Base-by-base conservation (phyloP, 2,888 invertebrate genomes). In the Sarcophaga variegata region DNA sequence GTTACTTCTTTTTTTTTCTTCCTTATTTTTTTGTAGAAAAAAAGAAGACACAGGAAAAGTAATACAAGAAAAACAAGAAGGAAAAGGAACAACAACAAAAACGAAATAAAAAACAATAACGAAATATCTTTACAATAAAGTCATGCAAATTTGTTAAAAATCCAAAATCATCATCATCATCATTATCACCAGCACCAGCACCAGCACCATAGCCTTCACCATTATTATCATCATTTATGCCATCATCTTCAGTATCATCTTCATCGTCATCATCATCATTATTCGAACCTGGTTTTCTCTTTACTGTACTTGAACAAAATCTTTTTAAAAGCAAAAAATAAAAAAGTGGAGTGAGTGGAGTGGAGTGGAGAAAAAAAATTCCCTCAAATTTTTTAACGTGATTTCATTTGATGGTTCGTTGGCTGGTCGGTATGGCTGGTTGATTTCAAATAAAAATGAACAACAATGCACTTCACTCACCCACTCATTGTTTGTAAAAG, bases 91-190 rank as follows among this genome's bases (percentile, higher is more conserved):
- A 5, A 71, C 47, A 20, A 45, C 11, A 67, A 70, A 3, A 54
- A 22, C n/a, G 8, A 45, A 67, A 25, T 25, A 20, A 20, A 20
- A 20, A 20, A 17, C 62, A 62, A 62, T 11, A 20, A 62, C 62
- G 11, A 62, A 54, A 64, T 25, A 69, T 74, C 37, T 60, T 66
- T 81, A 59, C 76, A 84, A 84, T 75, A 81, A 76, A 80, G 71
- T 76, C 80, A 76, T 76, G 84, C 80, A 76, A 84, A 84, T 84
- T 84, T 76, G 20, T 60, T 25, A 27, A 22, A 75, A 69, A 63
- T 72, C 47, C 64, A 71, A 75, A 70, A 64, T 60, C 17, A 25
- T 84, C 60, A 70, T 71, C 22, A 67, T 62, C 62, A 67, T 47
- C 27, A 59, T 17, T 22, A 22, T 25, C 22, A 22, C 22, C 22